phyloP scores from a whole-genome alignment of 2,888 invertebrate genomes.

The Coremacera marginata region DNA sequence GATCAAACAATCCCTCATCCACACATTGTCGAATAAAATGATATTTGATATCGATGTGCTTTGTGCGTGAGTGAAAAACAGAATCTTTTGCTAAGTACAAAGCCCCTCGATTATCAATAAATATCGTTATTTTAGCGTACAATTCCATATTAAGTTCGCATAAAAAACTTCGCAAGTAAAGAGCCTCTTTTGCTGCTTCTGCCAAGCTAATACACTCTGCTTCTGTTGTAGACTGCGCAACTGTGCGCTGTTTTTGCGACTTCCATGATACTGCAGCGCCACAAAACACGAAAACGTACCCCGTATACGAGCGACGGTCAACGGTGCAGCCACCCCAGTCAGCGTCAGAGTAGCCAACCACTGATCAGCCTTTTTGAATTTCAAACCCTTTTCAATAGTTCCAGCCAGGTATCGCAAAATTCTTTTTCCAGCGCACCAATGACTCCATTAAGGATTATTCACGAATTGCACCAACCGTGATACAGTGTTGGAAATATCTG shows the following conservation, averaged over 20 bases:
- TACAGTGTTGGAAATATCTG: slow-evolving; percentile 13
- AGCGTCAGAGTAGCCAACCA: slow-evolving; percentile 43
- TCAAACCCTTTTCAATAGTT: not conserved
- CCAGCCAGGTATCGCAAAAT: too few relatives aligned
- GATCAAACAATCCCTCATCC: slow-evolving; percentile 15
- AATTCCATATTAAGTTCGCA: slow-evolving; percentile 21
- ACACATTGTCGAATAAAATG: slow-evolving; percentile 37
- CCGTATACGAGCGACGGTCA: not conserved
- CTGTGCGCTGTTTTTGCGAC: slow-evolving; percentile 39
- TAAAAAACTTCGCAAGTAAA: slow-evolving; percentile 33
- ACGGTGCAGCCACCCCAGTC: slow-evolving; percentile 40
- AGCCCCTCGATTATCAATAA: slow-evolving; percentile 41
- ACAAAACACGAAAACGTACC: too few relatives aligned
- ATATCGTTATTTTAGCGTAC: slow-evolving; percentile 30
- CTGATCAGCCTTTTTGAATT: not conserved
- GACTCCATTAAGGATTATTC: too few relatives aligned
- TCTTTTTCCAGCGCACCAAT: too few relatives aligned
- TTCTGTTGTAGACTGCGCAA: slow-evolving; percentile 35
- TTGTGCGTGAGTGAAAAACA: slow-evolving; percentile 36
- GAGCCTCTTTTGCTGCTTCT: slow-evolving; percentile 30
- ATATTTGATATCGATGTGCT: slow-evolving; percentile 41
- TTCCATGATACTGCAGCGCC: slow-evolving; percentile 13
- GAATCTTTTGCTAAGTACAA: slow-evolving; percentile 38
- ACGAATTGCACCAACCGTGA: not conserved
- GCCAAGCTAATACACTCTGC: slow-evolving; percentile 33